Conservation (phyloP, 2,113 vertebrate genomes). For the Sterrhoptilus dennistouni region DNA sequence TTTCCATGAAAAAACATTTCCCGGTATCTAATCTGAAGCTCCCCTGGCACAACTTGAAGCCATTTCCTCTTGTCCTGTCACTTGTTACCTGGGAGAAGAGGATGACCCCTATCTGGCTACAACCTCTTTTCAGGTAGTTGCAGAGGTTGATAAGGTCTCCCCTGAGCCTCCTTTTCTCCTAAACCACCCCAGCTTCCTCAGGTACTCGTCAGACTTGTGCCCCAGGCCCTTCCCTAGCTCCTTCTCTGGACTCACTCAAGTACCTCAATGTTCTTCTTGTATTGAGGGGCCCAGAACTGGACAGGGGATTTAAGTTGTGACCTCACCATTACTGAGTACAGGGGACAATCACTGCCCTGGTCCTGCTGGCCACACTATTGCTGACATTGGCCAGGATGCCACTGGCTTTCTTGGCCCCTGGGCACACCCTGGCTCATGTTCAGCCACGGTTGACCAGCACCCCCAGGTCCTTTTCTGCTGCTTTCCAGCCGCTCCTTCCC, state of each 20-base stretch:
- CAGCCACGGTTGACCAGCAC: fast-evolving
- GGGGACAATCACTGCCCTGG: background rate
- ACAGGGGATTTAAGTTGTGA: fast-evolving
- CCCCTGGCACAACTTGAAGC: background rate
- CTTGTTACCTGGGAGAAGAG: background rate
- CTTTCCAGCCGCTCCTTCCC: background rate
- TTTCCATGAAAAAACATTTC: background rate
- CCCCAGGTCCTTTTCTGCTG: background rate
- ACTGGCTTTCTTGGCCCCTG: background rate
- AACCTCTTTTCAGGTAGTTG: background rate
- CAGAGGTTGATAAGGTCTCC: background rate
- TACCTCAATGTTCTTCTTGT: background rate
- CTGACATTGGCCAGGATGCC: background rate
- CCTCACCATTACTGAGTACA: background rate
- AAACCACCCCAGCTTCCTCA: background rate
- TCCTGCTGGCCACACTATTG: background rate
- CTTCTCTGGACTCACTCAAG: background rate
- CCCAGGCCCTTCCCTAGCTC: background rate
- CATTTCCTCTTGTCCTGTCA: background rate
- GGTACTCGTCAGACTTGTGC: background rate
- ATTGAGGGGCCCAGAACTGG: background rate
- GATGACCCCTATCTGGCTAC: background rate
- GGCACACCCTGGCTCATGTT: background rate
- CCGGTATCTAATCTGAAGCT: background rate
- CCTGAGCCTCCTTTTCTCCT: background rate